Evolutionary conservation across 2,888 invertebrate genomes (phyloP).

Genomic region (Leptinotarsa rubiginosa): DNA sequence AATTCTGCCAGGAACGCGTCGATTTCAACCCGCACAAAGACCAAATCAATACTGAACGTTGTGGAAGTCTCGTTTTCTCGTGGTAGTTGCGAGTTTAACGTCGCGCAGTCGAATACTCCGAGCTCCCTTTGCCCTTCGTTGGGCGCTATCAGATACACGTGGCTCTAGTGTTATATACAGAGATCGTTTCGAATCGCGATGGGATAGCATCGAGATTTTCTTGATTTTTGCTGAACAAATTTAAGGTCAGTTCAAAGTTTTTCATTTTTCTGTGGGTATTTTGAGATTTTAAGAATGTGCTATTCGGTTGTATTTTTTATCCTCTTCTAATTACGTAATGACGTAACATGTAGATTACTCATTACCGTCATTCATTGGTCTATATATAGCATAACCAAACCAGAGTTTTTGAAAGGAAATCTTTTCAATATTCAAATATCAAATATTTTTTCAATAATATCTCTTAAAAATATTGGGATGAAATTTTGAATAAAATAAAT

Average conservation of each 20-base stretch:
- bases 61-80: conserved; percentile 18
- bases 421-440: too few relatives aligned
- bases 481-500: too few relatives aligned
- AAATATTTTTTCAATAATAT: too few relatives aligned
- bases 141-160: conserved; percentile 10
- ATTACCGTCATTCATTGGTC: conserved; percentile 18
- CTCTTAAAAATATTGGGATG: too few relatives aligned
- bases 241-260: conserved; percentile 8
- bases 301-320: conserved; percentile 7
- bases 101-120: background rate
- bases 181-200: conserved; percentile 8
- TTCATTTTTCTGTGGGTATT: background rate
- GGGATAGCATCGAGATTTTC: conserved; percentile 7
- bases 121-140: conserved; percentile 16
- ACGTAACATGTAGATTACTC: conserved; percentile 17
- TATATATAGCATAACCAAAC: conserved; percentile 6
- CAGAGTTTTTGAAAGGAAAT: background rate
- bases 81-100: conserved; percentile 8
- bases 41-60: conserved; percentile 13
- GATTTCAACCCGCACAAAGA: conserved; percentile 15
- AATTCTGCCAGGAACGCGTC: conserved; percentile 16
- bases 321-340: conserved; percentile 3
- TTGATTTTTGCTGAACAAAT: conserved; percentile 6
- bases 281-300: background rate
- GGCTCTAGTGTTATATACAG: conserved; percentile 14